Conservation (phyloP, 2,797 vertebrate genomes). For the Tapera naevia region DNA sequence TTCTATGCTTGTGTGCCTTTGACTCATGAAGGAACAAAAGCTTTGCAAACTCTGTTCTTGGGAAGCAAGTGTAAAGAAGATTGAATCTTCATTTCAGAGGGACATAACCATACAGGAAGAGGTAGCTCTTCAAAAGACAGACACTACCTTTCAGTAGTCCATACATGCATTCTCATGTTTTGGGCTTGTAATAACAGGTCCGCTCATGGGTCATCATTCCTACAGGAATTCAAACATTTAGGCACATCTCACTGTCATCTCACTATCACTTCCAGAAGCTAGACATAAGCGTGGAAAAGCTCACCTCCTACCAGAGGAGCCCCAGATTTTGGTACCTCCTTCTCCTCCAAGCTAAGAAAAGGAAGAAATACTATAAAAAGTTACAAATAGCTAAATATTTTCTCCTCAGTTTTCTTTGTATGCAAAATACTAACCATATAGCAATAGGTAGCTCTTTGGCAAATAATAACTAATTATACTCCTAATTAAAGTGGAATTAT, state of each 20-base stretch:
- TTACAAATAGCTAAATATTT: background rate
- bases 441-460: background rate
- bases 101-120: background rate
- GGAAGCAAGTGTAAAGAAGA: background rate
- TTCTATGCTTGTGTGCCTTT: background rate
- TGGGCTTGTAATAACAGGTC: background rate
- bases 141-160: background rate
- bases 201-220: accelerated
- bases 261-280: no score
- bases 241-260: background rate
- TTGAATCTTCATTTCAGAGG: background rate
- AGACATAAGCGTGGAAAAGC: background rate
- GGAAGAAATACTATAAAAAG: background rate
- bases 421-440: background rate
- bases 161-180: background rate
- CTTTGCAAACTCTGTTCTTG: background rate
- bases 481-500: background rate
- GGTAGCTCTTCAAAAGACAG: background rate
- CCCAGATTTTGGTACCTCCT: background rate
- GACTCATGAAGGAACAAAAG: background rate
- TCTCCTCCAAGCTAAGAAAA: background rate
- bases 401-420: background rate
- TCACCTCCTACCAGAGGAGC: background rate
- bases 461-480: background rate
- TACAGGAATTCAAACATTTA: background rate